phyloP scores from a whole-genome alignment of 1,140 invertebrate genomes.

The Cotesia vestalis region DNA sequence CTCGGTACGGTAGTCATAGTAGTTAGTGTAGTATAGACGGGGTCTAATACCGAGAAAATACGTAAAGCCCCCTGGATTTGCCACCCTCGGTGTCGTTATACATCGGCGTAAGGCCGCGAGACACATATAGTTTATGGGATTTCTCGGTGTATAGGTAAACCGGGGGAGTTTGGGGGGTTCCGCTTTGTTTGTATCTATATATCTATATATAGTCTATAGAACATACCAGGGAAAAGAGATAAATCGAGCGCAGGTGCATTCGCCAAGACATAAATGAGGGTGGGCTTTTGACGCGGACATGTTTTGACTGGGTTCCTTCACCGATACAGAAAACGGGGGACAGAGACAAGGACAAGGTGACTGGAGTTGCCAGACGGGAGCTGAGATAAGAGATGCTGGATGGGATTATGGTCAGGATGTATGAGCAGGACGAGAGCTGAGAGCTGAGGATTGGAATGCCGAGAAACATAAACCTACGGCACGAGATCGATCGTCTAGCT shows the following conservation, averaged over 20 bases:
- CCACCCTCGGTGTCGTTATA: conserved; percentile 16
- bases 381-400: too few relatives aligned
- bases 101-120: conserved; percentile 19
- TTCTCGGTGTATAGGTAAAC: background rate
- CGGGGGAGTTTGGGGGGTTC: too few relatives aligned
- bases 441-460: conserved; percentile 28
- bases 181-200: too few relatives aligned
- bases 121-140: background rate
- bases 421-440: background rate
- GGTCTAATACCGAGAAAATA: too few relatives aligned
- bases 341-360: background rate
- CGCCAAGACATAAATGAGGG: conserved; percentile 27
- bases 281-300: conserved; percentile 30
- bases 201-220: too few relatives aligned
- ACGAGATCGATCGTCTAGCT: conserved; percentile 31
- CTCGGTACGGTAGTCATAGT: too few relatives aligned
- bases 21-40: too few relatives aligned
- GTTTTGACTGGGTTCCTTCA: conserved; percentile 33
- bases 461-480: conserved; percentile 33
- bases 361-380: background rate
- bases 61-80: conserved; percentile 16
- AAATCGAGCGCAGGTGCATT: conserved; percentile 38
- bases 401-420: conserved; percentile 23
- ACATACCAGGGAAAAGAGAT: conserved; percentile 22
- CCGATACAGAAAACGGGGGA: conserved; percentile 2